A percentile compares a stretch with the other conserved stretches of the same genome.
phyloP scores from a whole-genome alignment of 2,797 vertebrate species.

The Enteromius paludinosus region DNA sequence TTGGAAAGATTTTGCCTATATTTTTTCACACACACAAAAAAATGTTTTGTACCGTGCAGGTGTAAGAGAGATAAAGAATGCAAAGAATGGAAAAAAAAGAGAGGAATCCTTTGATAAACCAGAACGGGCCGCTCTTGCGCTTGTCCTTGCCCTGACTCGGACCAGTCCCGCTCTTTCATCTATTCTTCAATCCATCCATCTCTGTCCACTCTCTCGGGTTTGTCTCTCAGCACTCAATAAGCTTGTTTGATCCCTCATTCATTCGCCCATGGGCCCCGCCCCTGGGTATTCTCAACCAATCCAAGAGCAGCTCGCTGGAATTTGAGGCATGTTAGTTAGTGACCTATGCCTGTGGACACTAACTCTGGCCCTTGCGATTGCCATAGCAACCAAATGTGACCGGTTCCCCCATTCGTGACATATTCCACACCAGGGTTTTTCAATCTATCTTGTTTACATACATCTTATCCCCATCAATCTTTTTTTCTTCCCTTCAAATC shows the following conservation, averaged over 20 bases:
- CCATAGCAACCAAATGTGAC: conserved; percentile 69
- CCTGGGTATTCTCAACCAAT: conserved; percentile 67
- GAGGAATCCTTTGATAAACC: conserved; percentile 50
- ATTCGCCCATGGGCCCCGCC: conserved; percentile 55
- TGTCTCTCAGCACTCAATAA: conserved; percentile 76
- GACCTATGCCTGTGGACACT: conserved; percentile 65
- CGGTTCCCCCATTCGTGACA: conserved; percentile 60
- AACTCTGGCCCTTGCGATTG: conserved; percentile 60
- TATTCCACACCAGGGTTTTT: conserved; percentile 61
- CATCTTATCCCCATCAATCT: conserved; percentile 70
- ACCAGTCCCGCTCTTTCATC: conserved; percentile 52
- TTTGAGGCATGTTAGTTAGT: conserved; percentile 75
- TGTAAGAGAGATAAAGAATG: conserved; percentile 38
- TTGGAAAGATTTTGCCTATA: conserved; percentile 2
- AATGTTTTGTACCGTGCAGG: conserved; percentile 39
- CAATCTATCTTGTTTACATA: conserved; percentile 51
- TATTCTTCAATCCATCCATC: conserved; percentile 67
- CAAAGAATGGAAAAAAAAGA: conserved; percentile 37
- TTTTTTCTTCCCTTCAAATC: conserved; percentile 61
- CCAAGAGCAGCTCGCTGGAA: conserved; percentile 68
- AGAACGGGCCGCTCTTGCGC: conserved; percentile 47
- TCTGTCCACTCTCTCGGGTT: conserved; percentile 64
- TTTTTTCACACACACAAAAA: conserved; percentile 9
- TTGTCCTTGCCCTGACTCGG: conserved; percentile 40
- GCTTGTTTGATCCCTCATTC: conserved; percentile 74